These are phyloP conservation scores for Columba janthina DNA, from an alignment of 2,113 vertebrate genomes.

Conservation along the genomic window DNA sequence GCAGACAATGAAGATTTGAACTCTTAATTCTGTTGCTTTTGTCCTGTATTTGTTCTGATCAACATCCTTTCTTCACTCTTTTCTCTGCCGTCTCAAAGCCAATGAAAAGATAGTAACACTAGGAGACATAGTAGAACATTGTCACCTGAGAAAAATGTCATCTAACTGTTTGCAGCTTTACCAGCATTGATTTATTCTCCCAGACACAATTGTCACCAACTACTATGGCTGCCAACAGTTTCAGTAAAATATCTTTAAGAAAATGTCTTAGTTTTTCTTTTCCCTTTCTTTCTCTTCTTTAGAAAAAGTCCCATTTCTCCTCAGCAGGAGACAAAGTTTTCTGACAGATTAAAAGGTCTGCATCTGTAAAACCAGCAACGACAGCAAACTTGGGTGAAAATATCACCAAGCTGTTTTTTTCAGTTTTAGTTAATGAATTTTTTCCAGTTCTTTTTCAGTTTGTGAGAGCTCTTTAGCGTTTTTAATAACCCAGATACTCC, in stretches of 20 bases:
- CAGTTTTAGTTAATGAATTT: neutral
- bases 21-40: neutral
- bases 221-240: neutral
- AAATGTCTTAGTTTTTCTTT: neutral
- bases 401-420: neutral
- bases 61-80: slow-evolving; percentile 1
- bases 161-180: neutral
- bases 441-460: neutral
- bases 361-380: neutral
- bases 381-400: neutral
- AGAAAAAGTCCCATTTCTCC: neutral
- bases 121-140: neutral
- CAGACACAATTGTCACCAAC: neutral
- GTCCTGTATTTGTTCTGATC: neutral
- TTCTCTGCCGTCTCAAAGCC: neutral
- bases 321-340: neutral
- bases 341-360: neutral
- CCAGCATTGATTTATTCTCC: neutral
- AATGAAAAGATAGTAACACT: slow-evolving; percentile 15
- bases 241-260: neutral
- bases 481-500: neutral
- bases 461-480: neutral
- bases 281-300: neutral
- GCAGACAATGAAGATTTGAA: neutral
- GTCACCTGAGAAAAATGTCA: neutral